Evolutionary conservation across 2,113 vertebrate species (phyloP).

Genomic region (Aspiorhynchus laticeps): DNA sequence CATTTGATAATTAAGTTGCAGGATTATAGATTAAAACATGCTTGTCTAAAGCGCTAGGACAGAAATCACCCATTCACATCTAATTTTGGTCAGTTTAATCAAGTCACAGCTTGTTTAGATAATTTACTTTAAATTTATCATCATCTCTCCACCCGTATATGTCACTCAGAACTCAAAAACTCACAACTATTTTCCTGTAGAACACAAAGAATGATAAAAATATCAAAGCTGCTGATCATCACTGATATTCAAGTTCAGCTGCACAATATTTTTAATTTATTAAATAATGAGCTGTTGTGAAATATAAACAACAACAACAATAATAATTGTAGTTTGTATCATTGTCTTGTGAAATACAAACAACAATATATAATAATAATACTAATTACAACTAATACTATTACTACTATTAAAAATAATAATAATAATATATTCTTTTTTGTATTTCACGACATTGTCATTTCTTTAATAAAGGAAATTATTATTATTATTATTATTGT

Average conservation of each 20-base stretch:
- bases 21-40: neutral
- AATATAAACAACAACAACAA: neutral
- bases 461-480: neutral
- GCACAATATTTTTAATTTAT: neutral
- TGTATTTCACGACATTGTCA: neutral
- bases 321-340: neutral
- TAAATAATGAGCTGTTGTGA: neutral
- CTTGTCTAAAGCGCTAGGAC: neutral
- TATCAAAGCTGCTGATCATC: neutral
- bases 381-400: too few relatives aligned
- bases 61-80: neutral
- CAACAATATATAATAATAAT: too few relatives aligned
- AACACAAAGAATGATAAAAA: neutral
- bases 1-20: constrained; percentile 37
- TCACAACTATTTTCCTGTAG: neutral
- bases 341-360: too few relatives aligned
- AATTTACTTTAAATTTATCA: neutral
- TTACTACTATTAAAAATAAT: neutral
- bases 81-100: neutral
- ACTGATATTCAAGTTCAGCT: neutral
- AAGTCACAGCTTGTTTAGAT: neutral
- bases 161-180: neutral
- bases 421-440: neutral
- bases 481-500: neutral
- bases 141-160: neutral